phyloP scores from a whole-genome alignment of 2,888 invertebrate species.

The Agrochola macilenta region DNA sequence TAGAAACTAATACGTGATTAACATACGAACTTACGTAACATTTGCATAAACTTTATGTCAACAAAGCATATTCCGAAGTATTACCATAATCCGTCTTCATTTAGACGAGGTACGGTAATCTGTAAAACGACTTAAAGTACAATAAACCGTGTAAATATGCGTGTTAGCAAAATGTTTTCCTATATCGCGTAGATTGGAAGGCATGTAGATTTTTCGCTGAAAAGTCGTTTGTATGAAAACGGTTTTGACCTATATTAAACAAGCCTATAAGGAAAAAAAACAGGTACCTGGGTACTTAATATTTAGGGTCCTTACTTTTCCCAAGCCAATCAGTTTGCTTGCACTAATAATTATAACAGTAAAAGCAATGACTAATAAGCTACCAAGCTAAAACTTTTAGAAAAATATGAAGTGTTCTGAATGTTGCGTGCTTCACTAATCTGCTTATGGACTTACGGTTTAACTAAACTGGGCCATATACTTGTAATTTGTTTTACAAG shows the following conservation, averaged over 20 bases:
- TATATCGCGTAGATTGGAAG: constrained; percentile 21
- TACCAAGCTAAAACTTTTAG: constrained; percentile 6
- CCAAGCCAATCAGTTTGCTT: constrained; percentile 8
- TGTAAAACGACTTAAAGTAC: constrained; percentile 41
- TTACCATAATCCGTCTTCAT: constrained; percentile 70
- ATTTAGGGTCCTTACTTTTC: not conserved
- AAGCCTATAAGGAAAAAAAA: constrained; percentile 3
- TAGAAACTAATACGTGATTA: constrained; percentile 61
- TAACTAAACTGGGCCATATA: constrained; percentile 40
- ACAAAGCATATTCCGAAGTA: constrained; percentile 58
- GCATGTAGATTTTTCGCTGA: constrained; percentile 24
- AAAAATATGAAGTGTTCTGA: constrained; percentile 1
- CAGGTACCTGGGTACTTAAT: not conserved
- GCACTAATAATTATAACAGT: constrained; percentile 19
- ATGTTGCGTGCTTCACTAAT: constrained; percentile 47
- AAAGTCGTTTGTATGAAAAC: constrained; percentile 8
- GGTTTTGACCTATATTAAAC: constrained; percentile 30
- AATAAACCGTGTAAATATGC: constrained; percentile 53
- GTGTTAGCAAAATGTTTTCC: constrained; percentile 47
- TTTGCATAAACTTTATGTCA: constrained; percentile 66
- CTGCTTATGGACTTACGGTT: constrained; percentile 41
- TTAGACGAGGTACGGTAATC: constrained; percentile 54
- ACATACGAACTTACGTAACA: constrained; percentile 58
- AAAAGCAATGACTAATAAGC: not conserved
- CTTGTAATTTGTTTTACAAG: constrained; percentile 32